These are phyloP conservation scores for Pseudachorutes palmiensis DNA, from an alignment of 1,140 invertebrate genomes.

Conservation along the genomic window DNA sequence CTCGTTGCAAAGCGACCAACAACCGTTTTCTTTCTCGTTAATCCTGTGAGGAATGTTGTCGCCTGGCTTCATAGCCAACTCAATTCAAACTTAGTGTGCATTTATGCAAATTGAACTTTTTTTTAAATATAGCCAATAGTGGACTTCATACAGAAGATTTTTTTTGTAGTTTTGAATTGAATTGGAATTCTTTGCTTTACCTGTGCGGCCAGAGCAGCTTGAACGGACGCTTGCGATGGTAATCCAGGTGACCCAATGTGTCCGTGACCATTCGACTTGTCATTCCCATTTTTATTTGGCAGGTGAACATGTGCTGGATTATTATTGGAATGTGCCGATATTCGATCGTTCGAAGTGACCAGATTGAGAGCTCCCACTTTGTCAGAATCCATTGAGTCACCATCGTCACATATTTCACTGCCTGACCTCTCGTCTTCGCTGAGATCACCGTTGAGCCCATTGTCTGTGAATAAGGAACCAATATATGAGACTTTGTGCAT, in stretches of 20 bases:
- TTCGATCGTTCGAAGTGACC: constrained; percentile 41
- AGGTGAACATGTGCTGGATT: constrained; percentile 40
- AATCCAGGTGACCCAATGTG: constrained; percentile 21
- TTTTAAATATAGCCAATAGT: no score
- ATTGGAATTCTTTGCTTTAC: not conserved
- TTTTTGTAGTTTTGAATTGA: no score
- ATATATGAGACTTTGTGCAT: not conserved
- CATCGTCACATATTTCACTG: constrained; percentile 47
- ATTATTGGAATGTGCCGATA: constrained; percentile 29
- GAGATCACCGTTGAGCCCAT: constrained; percentile 49
- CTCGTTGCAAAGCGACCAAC: no score
- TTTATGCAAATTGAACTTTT: no score
- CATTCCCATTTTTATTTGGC: constrained; percentile 49
- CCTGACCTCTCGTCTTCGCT: constrained; percentile 49
- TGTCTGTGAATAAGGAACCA: constrained; percentile 42
- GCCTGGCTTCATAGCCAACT: no score
- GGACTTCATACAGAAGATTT: no score
- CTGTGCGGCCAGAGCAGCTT: constrained; percentile 52
- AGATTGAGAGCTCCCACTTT: constrained; percentile 49
- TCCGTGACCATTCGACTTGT: constrained; percentile 41
- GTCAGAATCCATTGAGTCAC: constrained; percentile 51
- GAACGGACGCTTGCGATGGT: constrained; percentile 41
- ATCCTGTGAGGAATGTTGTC: no score
- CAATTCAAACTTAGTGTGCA: no score
- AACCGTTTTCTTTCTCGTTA: no score